Evolutionary conservation across 2,113 vertebrate species (phyloP), one percentile per base, ranked within the genome.

Genomic region (Furnarius figulus): DNA sequence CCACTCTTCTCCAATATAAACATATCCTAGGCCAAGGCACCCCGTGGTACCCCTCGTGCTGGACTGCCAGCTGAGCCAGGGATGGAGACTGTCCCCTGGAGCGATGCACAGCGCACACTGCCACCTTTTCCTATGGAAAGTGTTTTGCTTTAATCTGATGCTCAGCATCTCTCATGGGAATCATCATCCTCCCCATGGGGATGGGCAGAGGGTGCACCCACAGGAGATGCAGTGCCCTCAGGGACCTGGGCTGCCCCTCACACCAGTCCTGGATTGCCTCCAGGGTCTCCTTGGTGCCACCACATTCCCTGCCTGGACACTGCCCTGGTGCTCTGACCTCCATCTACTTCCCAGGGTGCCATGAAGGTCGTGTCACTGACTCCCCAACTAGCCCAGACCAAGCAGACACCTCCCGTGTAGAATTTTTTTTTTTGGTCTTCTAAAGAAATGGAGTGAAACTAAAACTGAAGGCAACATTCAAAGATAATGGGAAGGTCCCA

Each of bases 1-100:
- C 19, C 40, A 0, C 89, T 98, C 5, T 98, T 98, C 87, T 97
- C 97, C 27, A 89, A 73, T 30, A 97, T 98, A 87, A 98, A 90
- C 0, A 21, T 95, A 42, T 92, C 93, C 77, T 97, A 97, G 91
- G 56, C 40, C 30, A 82, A 49, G 50, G 37, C 44, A 31, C 21
- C 22, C 53, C 71, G 22, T 55, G 67, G 44, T 47, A 93, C 18
- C 2, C 39, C 22, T 42, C 46, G 77, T 76, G 46, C 75, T 14
- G 2, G 79, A 52, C 73, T 79, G 49, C 47, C 27, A 22, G 52
- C 37, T 42, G 56, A 79, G 50, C 56, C 3, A 1, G 22, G 27
- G 37, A 23, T 66, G 50, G 70, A 87, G 37, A 53, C 46, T 0
- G 0, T 27, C 39, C 24, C 22, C 56, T 58, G 65, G 70, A 65